phyloP scores from a whole-genome alignment of 2,888 invertebrate species.

The Drosophila picticornis region DNA sequence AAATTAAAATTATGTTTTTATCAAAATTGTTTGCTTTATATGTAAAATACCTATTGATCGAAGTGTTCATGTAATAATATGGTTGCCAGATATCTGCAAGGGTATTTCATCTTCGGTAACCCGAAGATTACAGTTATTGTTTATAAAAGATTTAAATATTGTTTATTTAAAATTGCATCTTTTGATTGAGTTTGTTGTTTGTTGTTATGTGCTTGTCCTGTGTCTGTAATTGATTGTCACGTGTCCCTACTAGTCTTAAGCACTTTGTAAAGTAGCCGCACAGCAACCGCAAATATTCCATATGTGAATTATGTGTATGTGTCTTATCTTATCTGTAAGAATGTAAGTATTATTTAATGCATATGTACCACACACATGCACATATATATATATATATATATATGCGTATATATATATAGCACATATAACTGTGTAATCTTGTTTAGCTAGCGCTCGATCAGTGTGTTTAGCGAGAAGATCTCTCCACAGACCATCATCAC shows the following conservation, averaged over 20 bases:
- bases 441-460: conserved; percentile 31
- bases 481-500: not conserved
- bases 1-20: not conserved
- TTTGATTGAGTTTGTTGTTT: conserved; percentile 10
- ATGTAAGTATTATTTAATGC: conserved; percentile 21
- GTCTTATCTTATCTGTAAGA: conserved; percentile 35
- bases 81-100: conserved; percentile 15
- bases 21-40: not conserved
- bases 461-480: conserved; percentile 17
- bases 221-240: conserved; percentile 35
- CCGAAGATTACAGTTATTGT: conserved; percentile 6
- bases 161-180: conserved; percentile 15
- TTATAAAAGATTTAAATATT: conserved; percentile 1
- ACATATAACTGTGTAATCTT: conserved; percentile 24
- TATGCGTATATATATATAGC: not conserved
- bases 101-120: conserved; percentile 4
- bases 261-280: conserved; percentile 51
- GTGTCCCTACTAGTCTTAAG: conserved; percentile 58
- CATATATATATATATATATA: not conserved
- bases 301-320: conserved; percentile 10
- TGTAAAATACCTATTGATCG: not conserved
- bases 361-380: not conserved
- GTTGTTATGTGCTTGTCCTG: conserved; percentile 45
- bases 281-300: conserved; percentile 26
- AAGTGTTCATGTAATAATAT: not conserved